Evolutionary conservation across 2,113 vertebrate genomes (phyloP).

Genomic region (Macroglossus sobrinus): DNA sequence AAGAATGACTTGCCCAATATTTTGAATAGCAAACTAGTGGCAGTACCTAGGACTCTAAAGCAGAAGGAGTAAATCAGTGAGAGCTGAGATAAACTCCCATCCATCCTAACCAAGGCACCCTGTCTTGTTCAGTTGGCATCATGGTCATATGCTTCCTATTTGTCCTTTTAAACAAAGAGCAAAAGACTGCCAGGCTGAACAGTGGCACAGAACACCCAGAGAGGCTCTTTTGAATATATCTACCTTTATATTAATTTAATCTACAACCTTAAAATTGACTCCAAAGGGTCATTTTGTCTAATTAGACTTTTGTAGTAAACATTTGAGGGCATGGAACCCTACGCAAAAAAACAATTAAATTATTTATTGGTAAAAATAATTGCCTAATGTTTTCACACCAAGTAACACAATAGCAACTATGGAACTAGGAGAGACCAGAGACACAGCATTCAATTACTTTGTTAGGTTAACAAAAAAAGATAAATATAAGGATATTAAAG

Average conservation of each 20-base stretch:
- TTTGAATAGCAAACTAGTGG: slow-evolving; percentile 13
- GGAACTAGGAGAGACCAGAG: background rate
- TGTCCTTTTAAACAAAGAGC: background rate
- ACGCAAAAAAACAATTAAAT: slow-evolving; percentile 20
- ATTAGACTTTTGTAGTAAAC: background rate
- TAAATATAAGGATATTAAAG: slow-evolving; percentile 92
- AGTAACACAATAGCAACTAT: background rate
- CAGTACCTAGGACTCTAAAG: background rate
- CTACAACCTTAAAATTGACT: background rate
- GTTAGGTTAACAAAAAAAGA: background rate
- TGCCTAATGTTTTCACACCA: slow-evolving; percentile 42
- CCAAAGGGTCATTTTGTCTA: background rate
- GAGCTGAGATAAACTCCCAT: background rate
- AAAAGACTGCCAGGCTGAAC: background rate
- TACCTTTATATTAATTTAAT: background rate
- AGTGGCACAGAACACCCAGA: background rate
- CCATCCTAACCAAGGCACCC: background rate
- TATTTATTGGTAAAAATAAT: slow-evolving; percentile 17
- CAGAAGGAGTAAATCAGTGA: background rate
- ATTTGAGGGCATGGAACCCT: background rate
- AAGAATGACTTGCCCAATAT: background rate
- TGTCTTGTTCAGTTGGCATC: background rate
- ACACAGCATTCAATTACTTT: background rate
- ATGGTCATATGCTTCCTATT: background rate
- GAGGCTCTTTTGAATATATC: background rate